These are phyloP conservation scores for Zalophus californianus DNA, from an alignment of 2,797 vertebrate species.

Conservation along the genomic window DNA sequence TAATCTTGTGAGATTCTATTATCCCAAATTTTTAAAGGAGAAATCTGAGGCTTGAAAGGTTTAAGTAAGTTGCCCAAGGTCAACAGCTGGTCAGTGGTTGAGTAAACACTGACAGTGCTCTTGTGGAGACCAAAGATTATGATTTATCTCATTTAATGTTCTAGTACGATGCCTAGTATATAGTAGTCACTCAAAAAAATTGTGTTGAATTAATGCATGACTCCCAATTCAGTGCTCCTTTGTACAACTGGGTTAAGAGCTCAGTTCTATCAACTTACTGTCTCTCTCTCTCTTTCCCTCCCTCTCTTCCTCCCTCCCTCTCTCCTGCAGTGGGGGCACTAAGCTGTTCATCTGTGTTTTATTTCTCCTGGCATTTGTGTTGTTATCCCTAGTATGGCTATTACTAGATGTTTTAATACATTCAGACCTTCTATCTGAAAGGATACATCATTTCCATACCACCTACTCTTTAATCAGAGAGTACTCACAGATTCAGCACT, in stretches of 20 bases:
- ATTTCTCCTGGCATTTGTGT: conserved; percentile 40
- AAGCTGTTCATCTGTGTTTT: not conserved
- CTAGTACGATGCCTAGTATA: not conserved
- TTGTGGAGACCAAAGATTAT: not conserved
- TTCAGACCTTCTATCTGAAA: not conserved
- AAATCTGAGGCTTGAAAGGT: conserved; percentile 38
- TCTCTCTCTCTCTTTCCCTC: not conserved
- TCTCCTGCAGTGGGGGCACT: not conserved
- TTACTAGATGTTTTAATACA: conserved; percentile 37
- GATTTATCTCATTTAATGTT: not conserved
- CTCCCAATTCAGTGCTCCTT: not conserved
- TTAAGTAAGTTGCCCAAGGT: conserved; percentile 40
- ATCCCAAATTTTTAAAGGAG: conserved; percentile 52
- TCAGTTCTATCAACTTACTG: not conserved
- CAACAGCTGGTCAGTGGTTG: not conserved
- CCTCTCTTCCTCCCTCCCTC: not conserved
- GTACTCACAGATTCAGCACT: conserved; percentile 69
- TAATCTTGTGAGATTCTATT: conserved; percentile 47
- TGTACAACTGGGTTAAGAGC: not conserved
- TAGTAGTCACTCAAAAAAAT: not conserved
- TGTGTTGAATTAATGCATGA: not conserved
- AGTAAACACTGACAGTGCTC: conserved; percentile 2
- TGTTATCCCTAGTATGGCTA: not conserved
- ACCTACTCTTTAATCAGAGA: conserved; percentile 65
- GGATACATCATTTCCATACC: conserved; percentile 51